Percentiles rank a stretch among this genome's conserved stretches.
Conservation (phyloP, 2,797 vertebrate genomes). For the Selene dorsalis region DNA sequence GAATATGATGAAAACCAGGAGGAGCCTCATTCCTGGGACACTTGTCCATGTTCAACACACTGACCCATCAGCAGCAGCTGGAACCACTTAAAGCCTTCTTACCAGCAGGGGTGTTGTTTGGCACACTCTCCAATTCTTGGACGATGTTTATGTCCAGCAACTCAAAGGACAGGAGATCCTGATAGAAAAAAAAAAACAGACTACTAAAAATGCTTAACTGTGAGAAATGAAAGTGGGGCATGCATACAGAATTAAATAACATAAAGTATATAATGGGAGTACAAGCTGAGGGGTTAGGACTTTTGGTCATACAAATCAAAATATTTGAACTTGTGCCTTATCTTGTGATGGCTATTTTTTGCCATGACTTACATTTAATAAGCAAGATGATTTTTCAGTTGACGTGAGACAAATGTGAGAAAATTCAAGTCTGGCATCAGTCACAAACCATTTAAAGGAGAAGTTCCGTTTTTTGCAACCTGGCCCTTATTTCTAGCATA, state of each 20-base stretch:
- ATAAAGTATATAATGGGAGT: background rate
- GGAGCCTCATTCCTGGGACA: background rate
- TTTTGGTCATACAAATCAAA: no score
- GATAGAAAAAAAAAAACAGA: slow-evolving; percentile 27
- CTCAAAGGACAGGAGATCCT: slow-evolving; percentile 98
- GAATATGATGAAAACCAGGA: background rate
- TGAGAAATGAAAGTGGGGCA: no score
- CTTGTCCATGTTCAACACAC: background rate
- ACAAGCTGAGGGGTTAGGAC: no score
- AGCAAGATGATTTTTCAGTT: background rate
- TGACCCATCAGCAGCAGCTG: background rate
- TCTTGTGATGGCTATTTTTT: background rate
- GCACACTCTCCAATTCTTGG: slow-evolving; percentile 94
- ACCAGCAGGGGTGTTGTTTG: slow-evolving; percentile 95
- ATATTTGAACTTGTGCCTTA: no score
- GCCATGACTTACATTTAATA: background rate
- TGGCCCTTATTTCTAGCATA: no score
- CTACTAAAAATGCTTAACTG: background rate
- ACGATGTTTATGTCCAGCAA: slow-evolving; percentile 97
- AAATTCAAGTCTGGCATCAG: no score
- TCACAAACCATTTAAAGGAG: no score
- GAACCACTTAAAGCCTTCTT: slow-evolving; percentile 60
- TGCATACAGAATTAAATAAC: no score
- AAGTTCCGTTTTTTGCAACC: no score
- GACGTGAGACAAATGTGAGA: no score